A percentile compares a stretch with the other conserved stretches of the same genome.
Conservation (phyloP, 2,888 invertebrate species). For the Sinodicranocentrus sp. region DNA sequence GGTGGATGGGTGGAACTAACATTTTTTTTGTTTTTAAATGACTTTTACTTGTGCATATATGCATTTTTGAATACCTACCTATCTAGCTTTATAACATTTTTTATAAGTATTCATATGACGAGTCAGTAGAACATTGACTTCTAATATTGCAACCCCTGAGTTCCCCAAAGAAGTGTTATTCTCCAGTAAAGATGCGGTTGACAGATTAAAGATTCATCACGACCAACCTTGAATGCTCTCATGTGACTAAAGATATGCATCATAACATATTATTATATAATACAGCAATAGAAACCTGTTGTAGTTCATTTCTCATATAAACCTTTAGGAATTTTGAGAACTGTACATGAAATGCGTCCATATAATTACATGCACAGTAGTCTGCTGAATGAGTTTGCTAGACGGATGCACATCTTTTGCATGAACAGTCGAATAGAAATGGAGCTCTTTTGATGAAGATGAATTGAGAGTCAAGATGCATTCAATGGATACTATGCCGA, state of each 20-base stretch:
- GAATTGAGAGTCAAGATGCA: not conserved
- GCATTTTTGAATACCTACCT: not conserved
- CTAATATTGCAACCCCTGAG: not conserved
- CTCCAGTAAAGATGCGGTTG: constrained; percentile 35
- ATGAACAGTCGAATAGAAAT: not conserved
- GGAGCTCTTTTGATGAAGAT: not conserved
- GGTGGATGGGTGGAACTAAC: not conserved
- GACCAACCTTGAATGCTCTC: not conserved
- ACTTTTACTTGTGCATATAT: not conserved
- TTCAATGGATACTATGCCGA: not conserved
- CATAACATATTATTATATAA: not conserved
- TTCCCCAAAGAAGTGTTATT: not conserved
- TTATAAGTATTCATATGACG: not conserved
- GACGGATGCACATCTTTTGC: too few species aligned
- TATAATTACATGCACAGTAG: not conserved
- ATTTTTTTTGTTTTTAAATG: not conserved
- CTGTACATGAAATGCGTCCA: too few species aligned
- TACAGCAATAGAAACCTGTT: not conserved
- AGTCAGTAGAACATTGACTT: not conserved
- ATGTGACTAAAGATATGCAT: not conserved
- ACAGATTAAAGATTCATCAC: constrained; percentile 47
- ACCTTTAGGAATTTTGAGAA: too few species aligned
- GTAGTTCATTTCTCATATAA: not conserved
- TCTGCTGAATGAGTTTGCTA: not conserved
- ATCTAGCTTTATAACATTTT: not conserved